Conservation (phyloP, 92 coral and sea anemone genomes). For the Meandrina meandrites region DNA sequence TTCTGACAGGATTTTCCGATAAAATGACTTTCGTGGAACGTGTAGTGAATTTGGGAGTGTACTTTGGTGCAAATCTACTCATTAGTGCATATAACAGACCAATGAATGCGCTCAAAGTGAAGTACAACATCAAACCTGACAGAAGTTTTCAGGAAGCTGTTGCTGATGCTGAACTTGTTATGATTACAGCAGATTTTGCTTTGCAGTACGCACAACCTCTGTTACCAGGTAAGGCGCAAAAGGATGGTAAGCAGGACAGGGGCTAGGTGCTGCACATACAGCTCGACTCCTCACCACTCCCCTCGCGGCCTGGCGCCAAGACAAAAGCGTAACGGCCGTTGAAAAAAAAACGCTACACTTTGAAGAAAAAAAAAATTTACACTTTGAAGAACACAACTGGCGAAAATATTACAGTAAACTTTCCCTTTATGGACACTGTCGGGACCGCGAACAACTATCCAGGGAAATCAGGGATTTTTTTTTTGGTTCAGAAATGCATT, state of each 20-base stretch:
- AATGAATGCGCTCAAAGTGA: conserved; percentile 39
- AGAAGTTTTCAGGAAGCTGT: conserved; percentile 42
- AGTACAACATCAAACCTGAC: conserved; percentile 66
- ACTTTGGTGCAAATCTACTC: neutral
- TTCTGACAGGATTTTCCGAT: conserved; percentile 29
- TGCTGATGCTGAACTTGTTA: conserved; percentile 55
- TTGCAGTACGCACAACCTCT: conserved; percentile 75
- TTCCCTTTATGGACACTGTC: too few species aligned
- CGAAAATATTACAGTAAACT: too few species aligned
- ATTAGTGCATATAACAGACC: neutral
- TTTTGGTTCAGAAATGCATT: too few species aligned
- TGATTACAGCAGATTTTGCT: conserved; percentile 57
- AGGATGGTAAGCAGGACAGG: neutral
- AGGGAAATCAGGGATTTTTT: too few species aligned
- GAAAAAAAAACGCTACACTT: too few species aligned
- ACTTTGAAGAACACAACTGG: too few species aligned
- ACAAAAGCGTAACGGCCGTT: too few species aligned
- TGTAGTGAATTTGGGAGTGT: conserved; percentile 23
- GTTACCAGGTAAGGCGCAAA: conserved; percentile 58
- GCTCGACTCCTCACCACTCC: too few species aligned
- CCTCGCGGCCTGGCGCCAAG: too few species aligned
- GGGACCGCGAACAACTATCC: too few species aligned
- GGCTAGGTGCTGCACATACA: neutral
- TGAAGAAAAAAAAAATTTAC: too few species aligned
- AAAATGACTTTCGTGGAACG: conserved; percentile 44